phyloP scores from a whole-genome alignment of 92 coral and sea anemone species.

The Montipora capitata region DNA sequence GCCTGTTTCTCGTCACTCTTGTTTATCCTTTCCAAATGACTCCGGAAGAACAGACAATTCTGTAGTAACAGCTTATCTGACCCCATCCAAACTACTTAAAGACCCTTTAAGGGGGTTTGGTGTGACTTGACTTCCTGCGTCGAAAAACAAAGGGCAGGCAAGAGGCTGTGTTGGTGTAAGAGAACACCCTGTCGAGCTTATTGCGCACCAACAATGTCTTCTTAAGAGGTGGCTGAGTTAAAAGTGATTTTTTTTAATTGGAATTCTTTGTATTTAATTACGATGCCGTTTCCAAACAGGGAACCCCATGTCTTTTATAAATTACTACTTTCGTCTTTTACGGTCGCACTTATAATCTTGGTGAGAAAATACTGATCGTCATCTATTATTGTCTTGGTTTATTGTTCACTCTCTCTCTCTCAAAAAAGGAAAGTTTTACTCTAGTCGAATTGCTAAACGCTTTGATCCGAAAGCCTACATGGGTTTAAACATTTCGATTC shows the following conservation, averaged over 20 bases:
- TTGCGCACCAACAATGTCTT: slow-evolving; percentile 44
- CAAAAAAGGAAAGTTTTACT: too few species aligned
- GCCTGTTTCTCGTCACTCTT: slow-evolving; percentile 40
- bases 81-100: slow-evolving; percentile 62
- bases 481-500: too few species aligned
- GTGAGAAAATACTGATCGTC: slow-evolving; percentile 31
- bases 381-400: neutral
- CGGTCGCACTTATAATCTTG: slow-evolving; percentile 30
- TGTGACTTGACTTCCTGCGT: slow-evolving; percentile 52
- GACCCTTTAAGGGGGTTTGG: slow-evolving; percentile 67
- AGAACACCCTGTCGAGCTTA: slow-evolving; percentile 46
- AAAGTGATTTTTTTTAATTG: slow-evolving; percentile 46
- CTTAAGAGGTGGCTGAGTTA: slow-evolving; percentile 36
- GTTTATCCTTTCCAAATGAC: slow-evolving; percentile 62
- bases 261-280: slow-evolving; percentile 36
- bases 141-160: slow-evolving; percentile 57
- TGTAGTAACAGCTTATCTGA: slow-evolving; percentile 44
- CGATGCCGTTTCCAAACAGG: slow-evolving; percentile 40
- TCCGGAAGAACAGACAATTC: slow-evolving; percentile 57
- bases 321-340: slow-evolving; percentile 10
- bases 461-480: too few species aligned
- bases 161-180: slow-evolving; percentile 45
- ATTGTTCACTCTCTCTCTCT: neutral
- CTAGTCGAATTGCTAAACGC: too few species aligned
- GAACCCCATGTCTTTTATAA: slow-evolving; percentile 36